Base-by-base conservation (phyloP, 2,797 vertebrate genomes). In the Lemur catta region DNA sequence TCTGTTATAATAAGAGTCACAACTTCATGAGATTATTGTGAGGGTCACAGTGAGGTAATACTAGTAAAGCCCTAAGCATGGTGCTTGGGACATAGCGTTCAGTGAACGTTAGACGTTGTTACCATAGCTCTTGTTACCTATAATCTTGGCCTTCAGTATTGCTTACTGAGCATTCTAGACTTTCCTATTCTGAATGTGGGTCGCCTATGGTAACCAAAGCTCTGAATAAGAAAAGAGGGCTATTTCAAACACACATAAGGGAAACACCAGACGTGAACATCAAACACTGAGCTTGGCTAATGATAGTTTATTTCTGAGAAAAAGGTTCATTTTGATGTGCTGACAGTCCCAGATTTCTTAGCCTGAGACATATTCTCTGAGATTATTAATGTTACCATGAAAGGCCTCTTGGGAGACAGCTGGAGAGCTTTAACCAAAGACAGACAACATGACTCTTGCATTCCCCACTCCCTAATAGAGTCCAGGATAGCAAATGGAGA, bases 391-490 rank as follows among this genome's bases (percentile, higher is more conserved):
- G 69, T 65, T 41, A 55, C 63, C 28, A 15, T 91, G 55, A 92
- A 92, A 63, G 38, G 55, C n/a, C 43, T 93, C 91, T 95, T 74
- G 76, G 59, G 57, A 90, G 78, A 79, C 10, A 61, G 4, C 43
- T 74, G 24, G 84, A 84, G 84, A 92, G 72, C 59, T 95, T 93
- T 95, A 76, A 72, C 81, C 30, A n/a, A 48, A 97, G 91, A 91
- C 12, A 79, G 81, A 78, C 22, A 91, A 43, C 22, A 48, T 59
- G 38, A 84, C 55, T 69, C 24, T 80, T 79, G 69, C 6, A 17
- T 30, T 74, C 33, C 43, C 38, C 20, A 28, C 14, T 74, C 22
- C 41, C 43, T 69, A 52, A 72, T 69, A 80, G 92, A 84, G 48
- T 75, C 59, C 22, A 57, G 55, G 81, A 71, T 14, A 86, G 93